These are phyloP conservation scores for human DNA, from an alignment of 2,113 vertebrate genomes.

Conservation along the genomic window DNA sequence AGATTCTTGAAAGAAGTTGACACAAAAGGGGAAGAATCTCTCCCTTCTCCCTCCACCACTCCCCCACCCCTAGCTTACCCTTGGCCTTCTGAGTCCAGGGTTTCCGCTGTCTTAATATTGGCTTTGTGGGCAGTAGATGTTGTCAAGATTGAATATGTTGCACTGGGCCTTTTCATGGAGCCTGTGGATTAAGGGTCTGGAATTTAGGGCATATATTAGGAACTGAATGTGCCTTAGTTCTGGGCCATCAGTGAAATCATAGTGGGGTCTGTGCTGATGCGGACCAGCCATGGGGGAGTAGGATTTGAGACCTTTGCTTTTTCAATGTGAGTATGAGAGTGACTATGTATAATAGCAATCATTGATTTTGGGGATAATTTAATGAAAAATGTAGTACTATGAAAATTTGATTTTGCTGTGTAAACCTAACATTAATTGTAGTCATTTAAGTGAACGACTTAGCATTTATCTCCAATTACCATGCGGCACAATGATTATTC, in stretches of 20 bases:
- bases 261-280: neutral
- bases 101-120: neutral
- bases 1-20: neutral
- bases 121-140: neutral
- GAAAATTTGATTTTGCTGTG: conserved; percentile 63
- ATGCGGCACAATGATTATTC: conserved; percentile 59
- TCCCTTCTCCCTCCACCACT: neutral
- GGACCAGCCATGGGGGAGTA: neutral
- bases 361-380: conserved; percentile 17
- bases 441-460: conserved; percentile 48
- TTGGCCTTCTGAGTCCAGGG: neutral
- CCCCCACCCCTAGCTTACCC: rapidly evolving
- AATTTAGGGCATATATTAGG: neutral
- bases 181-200: neutral
- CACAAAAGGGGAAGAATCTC: neutral
- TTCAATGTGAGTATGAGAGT: neutral
- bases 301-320: neutral
- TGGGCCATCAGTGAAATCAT: neutral
- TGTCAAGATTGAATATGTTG: neutral
- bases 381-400: conserved; percentile 51
- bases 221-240: neutral
- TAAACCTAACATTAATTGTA: conserved; percentile 65
- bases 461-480: conserved; percentile 67
- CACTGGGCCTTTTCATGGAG: neutral
- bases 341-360: neutral